phyloP scores from a whole-genome alignment of 2,113 vertebrate species.

The Lamprotornis superbus region DNA sequence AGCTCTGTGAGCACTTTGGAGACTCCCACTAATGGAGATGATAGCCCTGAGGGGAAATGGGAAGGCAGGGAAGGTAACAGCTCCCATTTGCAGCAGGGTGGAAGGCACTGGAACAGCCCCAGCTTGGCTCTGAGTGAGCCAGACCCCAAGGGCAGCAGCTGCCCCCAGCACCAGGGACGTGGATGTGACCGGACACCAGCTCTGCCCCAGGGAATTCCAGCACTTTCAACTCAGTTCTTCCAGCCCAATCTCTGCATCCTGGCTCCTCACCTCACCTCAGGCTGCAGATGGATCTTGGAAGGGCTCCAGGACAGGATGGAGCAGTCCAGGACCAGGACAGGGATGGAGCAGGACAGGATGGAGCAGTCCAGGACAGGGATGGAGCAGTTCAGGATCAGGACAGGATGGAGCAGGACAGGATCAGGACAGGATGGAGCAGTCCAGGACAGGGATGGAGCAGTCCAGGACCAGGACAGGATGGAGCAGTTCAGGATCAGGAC shows the following conservation, averaged over 20 bases:
- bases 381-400: background rate
- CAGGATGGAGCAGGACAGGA: too few relatives aligned
- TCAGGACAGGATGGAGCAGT: background rate
- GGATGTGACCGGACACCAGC: rapidly evolving
- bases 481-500: background rate
- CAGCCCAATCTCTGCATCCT: background rate
- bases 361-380: background rate
- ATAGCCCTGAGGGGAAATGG: background rate
- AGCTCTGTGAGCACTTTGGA: slow-evolving; percentile 31
- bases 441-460: too few relatives aligned
- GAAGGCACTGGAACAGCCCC: background rate
- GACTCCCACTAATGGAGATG: background rate
- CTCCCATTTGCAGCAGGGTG: background rate
- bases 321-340: too few relatives aligned
- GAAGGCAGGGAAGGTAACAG: background rate
- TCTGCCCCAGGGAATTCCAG: background rate
- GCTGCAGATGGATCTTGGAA: background rate
- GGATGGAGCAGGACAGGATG: background rate
- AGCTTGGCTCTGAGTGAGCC: background rate
- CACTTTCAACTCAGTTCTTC: background rate
- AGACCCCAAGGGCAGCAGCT: rapidly evolving
- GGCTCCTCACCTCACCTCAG: background rate
- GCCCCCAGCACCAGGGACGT: rapidly evolving
- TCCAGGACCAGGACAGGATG: too few relatives aligned
- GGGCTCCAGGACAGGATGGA: background rate